These are phyloP conservation scores for Perodicticus potto DNA, from an alignment of 2,797 vertebrate genomes.

Conservation along the genomic window DNA sequence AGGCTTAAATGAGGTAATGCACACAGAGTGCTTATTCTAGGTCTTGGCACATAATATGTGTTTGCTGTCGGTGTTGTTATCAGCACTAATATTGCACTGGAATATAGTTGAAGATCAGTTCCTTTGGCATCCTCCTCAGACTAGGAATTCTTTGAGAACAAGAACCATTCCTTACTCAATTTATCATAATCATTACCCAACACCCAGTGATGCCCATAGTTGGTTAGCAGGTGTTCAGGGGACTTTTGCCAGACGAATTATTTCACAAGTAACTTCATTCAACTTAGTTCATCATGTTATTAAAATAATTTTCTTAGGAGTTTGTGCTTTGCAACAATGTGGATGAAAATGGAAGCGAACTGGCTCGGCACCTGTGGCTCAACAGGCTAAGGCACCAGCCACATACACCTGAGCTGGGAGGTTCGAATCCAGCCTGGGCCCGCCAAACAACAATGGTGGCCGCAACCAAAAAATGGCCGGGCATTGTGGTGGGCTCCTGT, in stretches of 20 bases:
- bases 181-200: neutral
- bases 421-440: too few species aligned
- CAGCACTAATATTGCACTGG: neutral
- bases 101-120: constrained; percentile 27
- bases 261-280: neutral
- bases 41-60: neutral
- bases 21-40: neutral
- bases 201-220: neutral
- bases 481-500: too few species aligned
- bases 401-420: too few species aligned
- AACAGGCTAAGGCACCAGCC: too few species aligned
- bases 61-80: neutral
- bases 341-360: neutral
- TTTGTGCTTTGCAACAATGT: neutral
- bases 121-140: neutral
- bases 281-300: neutral
- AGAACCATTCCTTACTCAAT: neutral
- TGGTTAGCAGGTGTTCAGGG: neutral
- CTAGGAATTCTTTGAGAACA: neutral
- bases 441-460: too few species aligned
- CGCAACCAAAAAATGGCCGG: too few species aligned
- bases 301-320: constrained; percentile 11
- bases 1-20: neutral
- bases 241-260: neutral
- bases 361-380: too few species aligned